Percentiles rank a stretch among this genome's conserved stretches.
Evolutionary conservation across 2,888 invertebrate species (phyloP).

Genomic region (Sphinx pinastri): DNA sequence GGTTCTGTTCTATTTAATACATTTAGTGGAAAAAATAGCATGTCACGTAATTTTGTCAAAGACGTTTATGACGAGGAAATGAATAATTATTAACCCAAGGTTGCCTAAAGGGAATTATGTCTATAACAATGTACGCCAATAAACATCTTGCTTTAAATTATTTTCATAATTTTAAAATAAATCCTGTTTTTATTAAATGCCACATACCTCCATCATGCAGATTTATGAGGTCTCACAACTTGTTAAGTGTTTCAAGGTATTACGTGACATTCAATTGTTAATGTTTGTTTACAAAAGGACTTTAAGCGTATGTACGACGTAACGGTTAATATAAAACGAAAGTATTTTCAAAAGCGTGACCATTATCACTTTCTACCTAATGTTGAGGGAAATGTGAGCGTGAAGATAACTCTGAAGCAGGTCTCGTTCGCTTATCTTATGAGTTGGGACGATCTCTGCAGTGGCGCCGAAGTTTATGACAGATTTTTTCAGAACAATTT

Average conservation of each 20-base stretch:
- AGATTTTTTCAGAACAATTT: no score
- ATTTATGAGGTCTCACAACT: constrained; percentile 16
- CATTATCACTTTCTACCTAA: constrained; percentile 12
- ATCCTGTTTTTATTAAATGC: constrained; percentile 6
- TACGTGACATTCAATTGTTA: constrained; percentile 23
- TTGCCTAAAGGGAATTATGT: not conserved
- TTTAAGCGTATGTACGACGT: no score
- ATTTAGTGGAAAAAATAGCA: no score
- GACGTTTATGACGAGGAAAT: not conserved
- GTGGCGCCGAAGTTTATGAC: not conserved
- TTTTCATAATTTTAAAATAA: not conserved
- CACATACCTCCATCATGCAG: constrained; percentile 10
- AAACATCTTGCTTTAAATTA: not conserved
- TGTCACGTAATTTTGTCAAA: not conserved
- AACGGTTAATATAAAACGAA: constrained; percentile 4
- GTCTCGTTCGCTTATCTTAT: not conserved
- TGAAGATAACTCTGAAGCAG: not conserved
- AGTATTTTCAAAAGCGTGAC: constrained; percentile 14
- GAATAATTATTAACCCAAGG: not conserved
- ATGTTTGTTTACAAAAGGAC: constrained; percentile 6
- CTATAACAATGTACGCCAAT: not conserved
- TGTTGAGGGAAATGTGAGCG: not conserved
- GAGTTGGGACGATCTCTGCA: not conserved
- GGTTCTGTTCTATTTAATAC: no score
- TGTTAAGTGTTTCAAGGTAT: constrained; percentile 22